Evolutionary conservation across 2,113 vertebrate genomes (phyloP).

Genomic region (Sisor rabdophorus): DNA sequence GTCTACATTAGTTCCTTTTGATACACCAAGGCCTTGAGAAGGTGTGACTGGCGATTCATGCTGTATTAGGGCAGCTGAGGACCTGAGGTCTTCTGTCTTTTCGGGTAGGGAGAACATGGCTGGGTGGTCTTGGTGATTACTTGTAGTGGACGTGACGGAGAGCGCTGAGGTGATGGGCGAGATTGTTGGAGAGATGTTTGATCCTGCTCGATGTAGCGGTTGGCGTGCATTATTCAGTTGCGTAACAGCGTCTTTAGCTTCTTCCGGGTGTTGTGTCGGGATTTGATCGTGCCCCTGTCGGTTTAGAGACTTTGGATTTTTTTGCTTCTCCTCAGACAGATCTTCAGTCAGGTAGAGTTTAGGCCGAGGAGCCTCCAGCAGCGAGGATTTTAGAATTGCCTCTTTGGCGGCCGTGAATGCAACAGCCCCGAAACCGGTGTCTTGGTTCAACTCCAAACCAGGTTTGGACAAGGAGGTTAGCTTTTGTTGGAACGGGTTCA

Average conservation of each 20-base stretch:
- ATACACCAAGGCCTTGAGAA: background rate
- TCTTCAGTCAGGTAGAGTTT: conserved; percentile 16
- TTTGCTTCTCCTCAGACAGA: background rate
- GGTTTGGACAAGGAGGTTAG: conserved; percentile 24
- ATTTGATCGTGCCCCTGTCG: conserved; percentile 23
- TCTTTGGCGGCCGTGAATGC: conserved; percentile 39
- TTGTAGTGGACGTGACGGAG: background rate
- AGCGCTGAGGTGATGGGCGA: background rate
- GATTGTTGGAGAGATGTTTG: background rate
- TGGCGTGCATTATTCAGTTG: background rate
- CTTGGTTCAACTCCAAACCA: conserved; percentile 14
- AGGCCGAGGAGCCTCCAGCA: conserved; percentile 14
- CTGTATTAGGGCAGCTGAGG: background rate
- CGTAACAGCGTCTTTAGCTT: background rate
- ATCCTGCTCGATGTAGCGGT: background rate
- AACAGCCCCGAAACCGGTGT: conserved; percentile 37
- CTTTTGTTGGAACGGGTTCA: conserved; percentile 45
- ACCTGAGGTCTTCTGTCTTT: background rate
- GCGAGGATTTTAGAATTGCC: conserved; percentile 21
- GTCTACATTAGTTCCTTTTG: background rate
- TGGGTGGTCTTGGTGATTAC: background rate
- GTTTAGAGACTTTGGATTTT: conserved; percentile 20
- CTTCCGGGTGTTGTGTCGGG: background rate
- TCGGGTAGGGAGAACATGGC: background rate
- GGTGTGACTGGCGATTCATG: background rate